Conservation (phyloP, 2,113 vertebrate genomes). For the Cryptomyrus ogoouensis region DNA sequence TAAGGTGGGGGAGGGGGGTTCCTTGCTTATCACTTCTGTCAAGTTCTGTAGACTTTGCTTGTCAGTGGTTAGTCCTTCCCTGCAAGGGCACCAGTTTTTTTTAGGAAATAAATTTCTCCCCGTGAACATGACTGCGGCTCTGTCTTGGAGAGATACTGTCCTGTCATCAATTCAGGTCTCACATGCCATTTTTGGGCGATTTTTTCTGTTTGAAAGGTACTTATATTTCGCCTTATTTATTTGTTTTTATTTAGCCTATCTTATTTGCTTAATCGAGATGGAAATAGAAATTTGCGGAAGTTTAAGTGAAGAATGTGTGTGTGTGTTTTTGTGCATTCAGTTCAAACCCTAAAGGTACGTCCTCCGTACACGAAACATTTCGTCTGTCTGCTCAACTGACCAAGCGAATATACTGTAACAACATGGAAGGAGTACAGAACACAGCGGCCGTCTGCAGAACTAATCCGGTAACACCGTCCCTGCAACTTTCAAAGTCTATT, state of each 20-base stretch:
- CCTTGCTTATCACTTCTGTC: background rate
- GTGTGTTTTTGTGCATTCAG: background rate
- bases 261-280: background rate
- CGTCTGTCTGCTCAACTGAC: background rate
- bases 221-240: background rate
- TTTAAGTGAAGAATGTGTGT: no score
- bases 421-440: conserved; percentile 15
- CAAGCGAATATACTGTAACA: conserved; percentile 14
- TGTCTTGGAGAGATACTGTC: background rate
- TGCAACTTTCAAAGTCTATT: conserved; percentile 15
- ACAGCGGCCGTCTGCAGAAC: background rate
- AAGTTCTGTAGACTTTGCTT: background rate
- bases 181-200: background rate
- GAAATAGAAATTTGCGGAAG: background rate
- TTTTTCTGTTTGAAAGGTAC: background rate
- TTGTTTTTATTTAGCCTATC: background rate
- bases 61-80: background rate
- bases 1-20: no score
- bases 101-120: background rate
- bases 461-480: background rate
- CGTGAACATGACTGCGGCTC: background rate
- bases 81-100: background rate
- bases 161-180: background rate
- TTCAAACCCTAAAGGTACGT: background rate
- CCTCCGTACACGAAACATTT: background rate